These are phyloP conservation scores for Epirrhoe tristata DNA, from an alignment of 2,888 invertebrate species.

Conservation along the genomic window DNA sequence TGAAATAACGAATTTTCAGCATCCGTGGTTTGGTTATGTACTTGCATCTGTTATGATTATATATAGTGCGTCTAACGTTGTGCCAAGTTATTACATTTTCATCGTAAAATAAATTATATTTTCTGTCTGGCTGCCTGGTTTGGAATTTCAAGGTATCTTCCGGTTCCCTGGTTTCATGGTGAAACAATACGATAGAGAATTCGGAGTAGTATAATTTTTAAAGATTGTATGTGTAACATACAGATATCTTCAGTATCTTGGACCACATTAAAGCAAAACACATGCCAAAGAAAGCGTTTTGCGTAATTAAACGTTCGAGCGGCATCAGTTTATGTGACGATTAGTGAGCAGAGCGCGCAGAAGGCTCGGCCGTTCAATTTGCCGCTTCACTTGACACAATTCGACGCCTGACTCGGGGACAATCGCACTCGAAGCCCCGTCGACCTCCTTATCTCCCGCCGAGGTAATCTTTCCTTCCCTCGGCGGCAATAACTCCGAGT, in stretches of 20 bases:
- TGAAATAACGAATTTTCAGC: not conserved
- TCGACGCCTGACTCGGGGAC: slow-evolving; percentile 85
- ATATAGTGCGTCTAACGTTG: slow-evolving; percentile 4
- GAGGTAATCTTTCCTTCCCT: slow-evolving; percentile 86
- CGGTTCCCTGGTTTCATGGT: slow-evolving; percentile 25
- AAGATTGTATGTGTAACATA: slow-evolving; percentile 17
- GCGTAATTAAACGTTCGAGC: slow-evolving; percentile 80
- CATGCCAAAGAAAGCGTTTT: slow-evolving; percentile 69
- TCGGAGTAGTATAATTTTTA: slow-evolving; percentile 15
- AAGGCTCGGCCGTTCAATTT: slow-evolving; percentile 85
- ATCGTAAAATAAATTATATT: slow-evolving; percentile 28
- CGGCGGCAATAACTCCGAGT: slow-evolving; percentile 85
- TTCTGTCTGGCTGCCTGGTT: slow-evolving; percentile 16
- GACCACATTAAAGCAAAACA: slow-evolving; percentile 44
- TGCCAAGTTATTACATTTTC: slow-evolving; percentile 22
- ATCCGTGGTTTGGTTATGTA: too few relatives aligned
- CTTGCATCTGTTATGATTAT: not conserved
- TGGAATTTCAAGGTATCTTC: slow-evolving; percentile 26
- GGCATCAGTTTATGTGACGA: slow-evolving; percentile 82
- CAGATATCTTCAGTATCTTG: slow-evolving; percentile 28
- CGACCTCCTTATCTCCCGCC: slow-evolving; percentile 85
- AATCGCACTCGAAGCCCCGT: slow-evolving; percentile 84
- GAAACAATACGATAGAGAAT: slow-evolving; percentile 27
- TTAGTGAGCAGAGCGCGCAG: slow-evolving; percentile 81
- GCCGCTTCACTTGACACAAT: slow-evolving; percentile 86